These are phyloP conservation scores for Ochotona curzoniae DNA, from an alignment of 2,113 vertebrate genomes.

Conservation along the genomic window DNA sequence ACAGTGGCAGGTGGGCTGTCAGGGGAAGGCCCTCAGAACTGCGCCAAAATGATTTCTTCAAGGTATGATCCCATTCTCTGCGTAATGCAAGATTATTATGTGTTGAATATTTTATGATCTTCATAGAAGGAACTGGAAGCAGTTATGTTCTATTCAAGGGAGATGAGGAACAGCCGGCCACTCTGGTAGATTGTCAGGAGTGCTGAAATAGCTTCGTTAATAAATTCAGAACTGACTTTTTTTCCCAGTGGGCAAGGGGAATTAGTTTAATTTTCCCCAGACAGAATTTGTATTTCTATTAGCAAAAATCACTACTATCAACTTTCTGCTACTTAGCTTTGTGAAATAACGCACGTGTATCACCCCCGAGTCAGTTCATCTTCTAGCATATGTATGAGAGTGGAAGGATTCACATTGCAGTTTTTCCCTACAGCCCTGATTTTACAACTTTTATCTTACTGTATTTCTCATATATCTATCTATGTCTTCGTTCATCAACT, in stretches of 20 bases:
- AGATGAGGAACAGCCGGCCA: neutral
- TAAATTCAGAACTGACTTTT: neutral
- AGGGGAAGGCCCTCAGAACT: neutral
- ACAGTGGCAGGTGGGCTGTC: neutral
- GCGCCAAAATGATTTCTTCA: neutral
- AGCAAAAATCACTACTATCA: neutral
- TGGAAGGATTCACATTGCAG: neutral
- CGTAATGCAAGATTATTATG: neutral
- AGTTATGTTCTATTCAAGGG: neutral
- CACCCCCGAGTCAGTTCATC: neutral
- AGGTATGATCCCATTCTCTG: neutral
- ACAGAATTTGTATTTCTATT: neutral
- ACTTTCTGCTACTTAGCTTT: neutral
- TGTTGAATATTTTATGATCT: neutral
- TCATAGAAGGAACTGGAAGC: neutral
- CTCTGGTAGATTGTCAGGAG: fast-evolving
- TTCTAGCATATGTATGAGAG: neutral
- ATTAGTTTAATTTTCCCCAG: neutral
- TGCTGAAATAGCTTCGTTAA: neutral
- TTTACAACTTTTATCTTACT: neutral
- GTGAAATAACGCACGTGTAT: neutral
- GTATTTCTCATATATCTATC: neutral
- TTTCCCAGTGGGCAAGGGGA: too few relatives aligned
- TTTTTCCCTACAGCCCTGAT: neutral
- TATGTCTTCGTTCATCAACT: neutral